A percentile compares a stretch with the other conserved stretches of the same genome.
Conservation (phyloP, 2,888 invertebrate genomes). For the Rhyacophila evoluta region DNA sequence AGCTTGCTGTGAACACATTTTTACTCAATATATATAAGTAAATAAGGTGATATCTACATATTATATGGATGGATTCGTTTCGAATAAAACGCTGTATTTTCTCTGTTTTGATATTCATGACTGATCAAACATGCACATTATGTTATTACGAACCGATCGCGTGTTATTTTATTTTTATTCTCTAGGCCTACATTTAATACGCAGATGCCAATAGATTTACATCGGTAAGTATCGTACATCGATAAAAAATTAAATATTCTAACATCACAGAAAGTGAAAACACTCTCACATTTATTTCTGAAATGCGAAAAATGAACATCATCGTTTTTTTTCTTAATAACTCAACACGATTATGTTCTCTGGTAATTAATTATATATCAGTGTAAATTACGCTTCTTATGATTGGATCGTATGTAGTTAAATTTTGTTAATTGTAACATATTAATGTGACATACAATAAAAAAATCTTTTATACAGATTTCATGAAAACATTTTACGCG, state of each 20-base stretch:
- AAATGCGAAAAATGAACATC: not conserved
- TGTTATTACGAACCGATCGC: not conserved
- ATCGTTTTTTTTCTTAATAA: not conserved
- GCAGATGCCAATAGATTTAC: not conserved
- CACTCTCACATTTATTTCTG: not conserved
- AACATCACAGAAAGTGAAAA: not conserved
- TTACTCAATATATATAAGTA: too few species aligned
- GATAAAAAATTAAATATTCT: not conserved
- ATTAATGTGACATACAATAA: too few species aligned
- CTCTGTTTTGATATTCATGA: not conserved
- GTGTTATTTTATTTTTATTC: not conserved
- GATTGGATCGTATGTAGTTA: too few species aligned
- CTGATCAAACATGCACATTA: constrained; percentile 22
- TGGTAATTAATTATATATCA: not conserved
- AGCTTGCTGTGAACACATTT: too few species aligned
- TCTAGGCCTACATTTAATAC: not conserved
- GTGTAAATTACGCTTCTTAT: too few species aligned
- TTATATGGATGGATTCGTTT: not conserved
- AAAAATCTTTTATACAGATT: too few species aligned
- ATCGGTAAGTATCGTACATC: not conserved
- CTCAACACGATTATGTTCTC: not conserved
- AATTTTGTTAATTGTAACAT: too few species aligned
- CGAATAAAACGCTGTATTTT: not conserved
- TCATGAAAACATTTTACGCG: too few species aligned
- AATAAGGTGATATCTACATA: not conserved